These are phyloP conservation scores for Coreius guichenoti DNA, from an alignment of 2,797 vertebrate species.

Conservation along the genomic window DNA sequence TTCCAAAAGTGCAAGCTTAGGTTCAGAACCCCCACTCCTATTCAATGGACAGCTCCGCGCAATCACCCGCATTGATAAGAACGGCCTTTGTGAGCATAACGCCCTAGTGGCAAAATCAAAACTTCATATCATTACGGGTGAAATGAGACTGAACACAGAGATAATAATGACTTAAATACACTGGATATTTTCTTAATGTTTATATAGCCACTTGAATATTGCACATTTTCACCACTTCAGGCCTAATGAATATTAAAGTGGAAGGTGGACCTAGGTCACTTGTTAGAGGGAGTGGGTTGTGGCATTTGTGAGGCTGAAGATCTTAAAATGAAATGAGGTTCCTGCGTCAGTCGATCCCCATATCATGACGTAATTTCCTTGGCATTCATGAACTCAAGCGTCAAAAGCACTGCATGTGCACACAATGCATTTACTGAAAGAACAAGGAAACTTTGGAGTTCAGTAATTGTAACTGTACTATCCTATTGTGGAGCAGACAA, in stretches of 20 bases:
- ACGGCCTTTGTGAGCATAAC: constrained; percentile 49
- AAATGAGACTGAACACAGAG: not conserved
- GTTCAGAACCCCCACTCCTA: constrained; percentile 54
- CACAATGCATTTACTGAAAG: constrained; percentile 33
- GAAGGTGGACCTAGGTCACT: not conserved
- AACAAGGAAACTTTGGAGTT: not conserved
- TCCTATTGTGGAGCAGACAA: constrained; percentile 1
- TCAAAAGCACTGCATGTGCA: not conserved
- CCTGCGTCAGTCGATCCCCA: constrained; percentile 18
- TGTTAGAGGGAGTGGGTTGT: constrained; percentile 15
- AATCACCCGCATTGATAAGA: constrained; percentile 45
- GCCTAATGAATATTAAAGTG: not conserved
- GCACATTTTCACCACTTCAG: not conserved
- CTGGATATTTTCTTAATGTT: not conserved
- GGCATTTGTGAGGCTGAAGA: constrained; percentile 27
- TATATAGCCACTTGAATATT: not conserved
- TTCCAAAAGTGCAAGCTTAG: constrained; percentile 61
- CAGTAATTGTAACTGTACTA: not conserved
- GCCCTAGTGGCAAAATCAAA: not conserved
- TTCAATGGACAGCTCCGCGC: constrained; percentile 40
- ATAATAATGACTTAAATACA: not conserved
- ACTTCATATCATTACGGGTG: not conserved
- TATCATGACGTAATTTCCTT: not conserved
- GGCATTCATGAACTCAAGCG: constrained; percentile 6
- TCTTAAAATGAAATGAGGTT: constrained; percentile 22